Evolutionary conservation across 2,888 invertebrate genomes (phyloP).

Genomic region (Lapara coniferarum): DNA sequence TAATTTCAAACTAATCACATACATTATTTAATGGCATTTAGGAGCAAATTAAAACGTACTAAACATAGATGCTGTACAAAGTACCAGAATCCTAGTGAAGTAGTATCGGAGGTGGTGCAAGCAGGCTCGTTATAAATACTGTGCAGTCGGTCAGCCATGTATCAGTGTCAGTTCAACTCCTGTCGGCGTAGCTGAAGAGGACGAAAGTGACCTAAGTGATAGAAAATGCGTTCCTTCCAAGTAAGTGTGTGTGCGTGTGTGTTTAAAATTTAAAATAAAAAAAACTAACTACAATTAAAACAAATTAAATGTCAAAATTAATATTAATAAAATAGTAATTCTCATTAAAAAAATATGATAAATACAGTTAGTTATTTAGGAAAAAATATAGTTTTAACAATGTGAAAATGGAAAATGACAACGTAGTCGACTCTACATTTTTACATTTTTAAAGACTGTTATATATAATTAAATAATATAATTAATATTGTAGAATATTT

Average conservation of each 20-base stretch:
- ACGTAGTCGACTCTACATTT: no score
- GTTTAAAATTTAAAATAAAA: background rate
- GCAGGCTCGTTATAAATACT: slow-evolving; percentile 66
- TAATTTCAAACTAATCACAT: background rate
- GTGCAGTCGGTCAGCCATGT: slow-evolving; percentile 45
- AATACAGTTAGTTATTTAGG: no score
- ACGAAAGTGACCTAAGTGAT: slow-evolving; percentile 70
- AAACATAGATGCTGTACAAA: slow-evolving; percentile 19
- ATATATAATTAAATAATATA: background rate
- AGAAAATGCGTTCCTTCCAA: slow-evolving; percentile 74
- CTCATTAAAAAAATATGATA: no score
- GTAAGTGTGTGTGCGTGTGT: slow-evolving; percentile 60
- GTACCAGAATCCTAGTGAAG: slow-evolving; percentile 19
- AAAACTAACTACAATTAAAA: background rate
- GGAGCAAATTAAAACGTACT: background rate
- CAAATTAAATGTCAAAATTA: no score
- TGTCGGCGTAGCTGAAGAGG: slow-evolving; percentile 78
- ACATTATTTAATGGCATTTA: background rate
- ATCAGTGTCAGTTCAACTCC: slow-evolving; percentile 79
- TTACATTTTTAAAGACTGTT: background rate
- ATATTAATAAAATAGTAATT: no score
- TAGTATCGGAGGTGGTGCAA: slow-evolving; percentile 28
- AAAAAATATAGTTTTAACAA: no score
- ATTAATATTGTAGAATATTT: background rate
- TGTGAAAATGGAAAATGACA: no score